Evolutionary conservation across 2,113 vertebrate species (phyloP), one percentile per base, ranked within the genome.

Genomic region (Clarias gariepinus): DNA sequence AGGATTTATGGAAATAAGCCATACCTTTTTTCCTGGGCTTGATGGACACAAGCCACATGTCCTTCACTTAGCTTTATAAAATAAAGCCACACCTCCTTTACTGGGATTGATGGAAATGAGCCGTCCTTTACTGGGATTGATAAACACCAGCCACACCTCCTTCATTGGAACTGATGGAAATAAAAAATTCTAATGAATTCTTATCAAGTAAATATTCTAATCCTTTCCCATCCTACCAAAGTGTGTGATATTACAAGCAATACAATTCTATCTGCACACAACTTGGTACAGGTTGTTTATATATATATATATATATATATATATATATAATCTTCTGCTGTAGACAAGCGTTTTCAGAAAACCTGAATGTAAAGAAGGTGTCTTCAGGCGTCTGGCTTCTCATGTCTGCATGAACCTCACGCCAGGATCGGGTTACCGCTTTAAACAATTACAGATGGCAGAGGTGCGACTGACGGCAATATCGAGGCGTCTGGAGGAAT

Each of bases 361-460:
- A 18, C 25, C 55, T 21, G 47, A 28, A 61, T 55, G 30, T 78
- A 47, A 61, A 30, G 57, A 60, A 12, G 78, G 33, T 41, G 57
- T 81, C 78, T 61, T 58, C 55, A 30, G 55, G 2, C 33, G 6
- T 33, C 55, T 41, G 28, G 83, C 69, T 55, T 85, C 87, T 81
- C n/a, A 88, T 91, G 91, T 90, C 94, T 91, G 94, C 93, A 94
- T 94, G 94, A 95, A 92, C 93, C 92, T 92, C 93, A 89, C 91
- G 90, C 33, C 23, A 55, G 90, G 93, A 93, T 91, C 83, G 92
- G 91, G 93, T 92, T 90, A 93, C 92, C 92, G 92, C 93, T 96
- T 98, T 97, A 98, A 98, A 96, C 95, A 96, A 94, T 96, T 96
- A 94, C 96, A 97, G 96, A 98, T 97, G 96, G 96, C 86, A 92